These are phyloP conservation scores for Phylloscopus trochiloides DNA, from an alignment of 2,113 vertebrate genomes.

Conservation along the genomic window DNA sequence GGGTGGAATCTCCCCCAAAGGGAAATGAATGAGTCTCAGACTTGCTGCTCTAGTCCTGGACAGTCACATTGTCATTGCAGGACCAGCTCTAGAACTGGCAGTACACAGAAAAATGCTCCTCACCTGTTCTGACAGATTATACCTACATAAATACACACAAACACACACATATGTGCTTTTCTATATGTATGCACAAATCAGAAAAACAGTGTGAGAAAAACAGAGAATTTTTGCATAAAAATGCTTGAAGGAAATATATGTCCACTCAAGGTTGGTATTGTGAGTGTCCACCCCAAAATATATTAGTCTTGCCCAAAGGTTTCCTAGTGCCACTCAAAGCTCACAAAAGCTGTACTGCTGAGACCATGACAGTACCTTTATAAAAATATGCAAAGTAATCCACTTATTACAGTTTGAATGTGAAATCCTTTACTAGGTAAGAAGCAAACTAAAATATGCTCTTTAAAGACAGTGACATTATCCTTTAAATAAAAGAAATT, in stretches of 20 bases:
- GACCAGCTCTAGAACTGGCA: neutral
- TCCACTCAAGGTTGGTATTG: neutral
- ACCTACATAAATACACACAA: neutral
- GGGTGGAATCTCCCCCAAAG: neutral
- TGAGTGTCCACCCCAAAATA: neutral
- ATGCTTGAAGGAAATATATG: neutral
- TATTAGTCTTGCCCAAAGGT: neutral
- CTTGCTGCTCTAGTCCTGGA: neutral
- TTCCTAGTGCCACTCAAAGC: neutral
- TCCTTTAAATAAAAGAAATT: neutral
- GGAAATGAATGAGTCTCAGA: neutral
- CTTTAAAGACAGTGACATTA: neutral
- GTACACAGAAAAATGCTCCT: neutral
- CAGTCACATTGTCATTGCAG: neutral
- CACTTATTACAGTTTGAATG: neutral
- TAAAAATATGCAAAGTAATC: neutral
- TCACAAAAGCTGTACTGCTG: neutral
- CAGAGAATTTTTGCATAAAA: neutral
- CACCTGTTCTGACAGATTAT: neutral
- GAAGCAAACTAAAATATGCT: neutral
- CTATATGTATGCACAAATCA: neutral
- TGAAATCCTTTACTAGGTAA: neutral
- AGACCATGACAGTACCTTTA: neutral
- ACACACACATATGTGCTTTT: neutral
- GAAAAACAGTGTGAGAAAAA: neutral